Base-by-base conservation (phyloP, 2,797 vertebrate species). In the Nyctalus aviator region DNA sequence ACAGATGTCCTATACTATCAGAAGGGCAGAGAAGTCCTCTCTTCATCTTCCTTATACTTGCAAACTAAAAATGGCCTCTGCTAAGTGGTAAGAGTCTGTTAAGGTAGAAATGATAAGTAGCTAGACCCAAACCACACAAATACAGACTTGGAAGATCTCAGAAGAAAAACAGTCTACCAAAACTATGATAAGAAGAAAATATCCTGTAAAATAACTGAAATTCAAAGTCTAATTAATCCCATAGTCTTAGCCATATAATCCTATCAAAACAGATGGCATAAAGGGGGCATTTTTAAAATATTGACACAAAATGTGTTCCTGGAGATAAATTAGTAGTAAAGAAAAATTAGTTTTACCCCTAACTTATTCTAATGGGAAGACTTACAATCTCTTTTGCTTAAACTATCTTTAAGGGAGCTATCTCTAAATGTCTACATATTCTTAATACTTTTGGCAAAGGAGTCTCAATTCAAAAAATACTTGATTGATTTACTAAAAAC, bases 131-230 rank as follows among this genome's bases (percentile, higher is more conserved):
- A 94, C 77, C 77, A 87, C 82, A 94, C 21, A 97, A 96, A 97
- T 72, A 94, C 20, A 85, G 50, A 76, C 77, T 83, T 93, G 64
- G 62, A 95, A 69, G 50, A 94, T 78, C 87, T 91, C 83, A 66
- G 62, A 88, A 93, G 84, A 95, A 96, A 97, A 96, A 57, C 8
- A 71, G 55, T 72, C 50, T 78, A 83, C 62, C 87, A 85, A 96
- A 94, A 91, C 46, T 15, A 94, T 92, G 93, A 96, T 87, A 96
- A 97, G 96, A 97, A 95, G 92, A 97, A 96, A 79, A 94, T 95
- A 95, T 79, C 93, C 88, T 90, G 18, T 83, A 96, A 95, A 97
- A 86, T 86, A 96, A 69, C 88, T 76, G 32, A 96, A 97, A 91
- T 46, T 92, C 66, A 93, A 94, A 95, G 35, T 82, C 62, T 35